phyloP scores from a whole-genome alignment of 2,888 invertebrate genomes.

The Torymus auratus region DNA sequence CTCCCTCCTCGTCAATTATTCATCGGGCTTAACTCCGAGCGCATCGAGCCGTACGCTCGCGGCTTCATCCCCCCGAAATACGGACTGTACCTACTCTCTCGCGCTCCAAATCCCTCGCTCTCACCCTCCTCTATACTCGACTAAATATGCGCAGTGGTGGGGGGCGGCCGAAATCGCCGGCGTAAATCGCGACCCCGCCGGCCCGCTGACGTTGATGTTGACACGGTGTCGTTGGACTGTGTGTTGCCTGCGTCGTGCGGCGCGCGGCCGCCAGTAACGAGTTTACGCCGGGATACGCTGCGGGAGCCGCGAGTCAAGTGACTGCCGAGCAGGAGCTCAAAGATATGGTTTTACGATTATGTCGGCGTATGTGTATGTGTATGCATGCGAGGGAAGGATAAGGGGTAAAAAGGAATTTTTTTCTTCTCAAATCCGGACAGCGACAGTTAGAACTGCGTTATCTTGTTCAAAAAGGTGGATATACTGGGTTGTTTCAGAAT shows the following conservation, averaged over 20 bases:
- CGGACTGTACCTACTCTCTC: not conserved
- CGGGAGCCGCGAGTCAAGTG: not conserved
- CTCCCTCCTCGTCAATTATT: conserved; percentile 49
- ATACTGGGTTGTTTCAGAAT: too few species aligned
- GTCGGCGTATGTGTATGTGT: too few species aligned
- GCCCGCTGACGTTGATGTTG: conserved; percentile 46
- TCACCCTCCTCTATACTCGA: not conserved
- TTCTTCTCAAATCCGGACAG: too few species aligned
- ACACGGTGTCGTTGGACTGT: not conserved
- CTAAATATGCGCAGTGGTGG: conserved; percentile 14
- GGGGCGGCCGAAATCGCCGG: conserved; percentile 9
- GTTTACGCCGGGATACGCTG: conserved; percentile 11
- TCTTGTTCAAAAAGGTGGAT: too few species aligned
- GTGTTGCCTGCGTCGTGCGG: too few species aligned
- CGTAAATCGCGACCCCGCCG: conserved; percentile 23
- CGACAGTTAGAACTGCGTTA: too few species aligned
- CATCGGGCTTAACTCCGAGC: conserved; percentile 40
- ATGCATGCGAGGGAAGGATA: too few species aligned
- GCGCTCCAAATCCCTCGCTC: conserved; percentile 9
- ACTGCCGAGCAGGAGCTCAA: not conserved
- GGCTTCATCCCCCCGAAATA: not conserved
- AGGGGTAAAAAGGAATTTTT: too few species aligned
- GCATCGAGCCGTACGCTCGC: not conserved
- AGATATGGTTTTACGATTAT: too few species aligned
- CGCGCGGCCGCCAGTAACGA: conserved; percentile 20